A percentile compares a stretch with the other conserved stretches of the same genome.
These are phyloP conservation scores for Drosophila dives DNA, from an alignment of 2,888 invertebrate species.

Conservation along the genomic window DNA sequence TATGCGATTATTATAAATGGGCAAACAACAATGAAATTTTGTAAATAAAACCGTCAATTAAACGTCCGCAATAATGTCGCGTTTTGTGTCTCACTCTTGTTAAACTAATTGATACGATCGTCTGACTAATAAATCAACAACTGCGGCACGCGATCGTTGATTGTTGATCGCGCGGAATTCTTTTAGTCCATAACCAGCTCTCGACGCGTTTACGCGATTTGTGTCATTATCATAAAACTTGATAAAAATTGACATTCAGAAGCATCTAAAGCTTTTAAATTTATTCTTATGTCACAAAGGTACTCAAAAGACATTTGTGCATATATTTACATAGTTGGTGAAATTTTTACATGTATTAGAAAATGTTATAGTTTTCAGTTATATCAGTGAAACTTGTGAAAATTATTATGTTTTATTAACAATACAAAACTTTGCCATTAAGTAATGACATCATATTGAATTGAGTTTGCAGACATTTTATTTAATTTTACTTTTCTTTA, in stretches of 20 bases:
- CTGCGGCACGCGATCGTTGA: slow-evolving; percentile 58
- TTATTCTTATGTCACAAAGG: slow-evolving; percentile 10
- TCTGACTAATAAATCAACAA: slow-evolving; percentile 37
- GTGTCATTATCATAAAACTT: background rate
- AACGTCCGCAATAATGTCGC: slow-evolving; percentile 49
- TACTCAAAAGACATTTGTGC: slow-evolving; percentile 54
- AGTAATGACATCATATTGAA: background rate
- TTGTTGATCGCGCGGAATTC: slow-evolving; percentile 5
- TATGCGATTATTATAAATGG: background rate
- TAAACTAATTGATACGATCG: slow-evolving; percentile 58
- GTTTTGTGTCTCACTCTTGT: slow-evolving; percentile 49
- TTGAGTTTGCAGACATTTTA: background rate
- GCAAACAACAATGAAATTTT: background rate
- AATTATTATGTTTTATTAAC: too few relatives aligned
- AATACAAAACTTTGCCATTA: background rate
- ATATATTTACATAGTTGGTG: slow-evolving; percentile 37
- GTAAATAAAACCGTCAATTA: slow-evolving; percentile 23
- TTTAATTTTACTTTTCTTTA: background rate
- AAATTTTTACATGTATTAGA: background rate
- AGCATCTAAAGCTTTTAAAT: slow-evolving; percentile 13
- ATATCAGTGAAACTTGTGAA: background rate
- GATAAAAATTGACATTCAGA: slow-evolving; percentile 8
- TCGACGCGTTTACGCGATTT: slow-evolving; percentile 23
- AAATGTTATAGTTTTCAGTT: background rate
- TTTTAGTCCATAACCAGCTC: slow-evolving; percentile 49